Evolutionary conservation across 2,113 vertebrate species (phyloP).

Genomic region (Gallinago paraguaiae): DNA sequence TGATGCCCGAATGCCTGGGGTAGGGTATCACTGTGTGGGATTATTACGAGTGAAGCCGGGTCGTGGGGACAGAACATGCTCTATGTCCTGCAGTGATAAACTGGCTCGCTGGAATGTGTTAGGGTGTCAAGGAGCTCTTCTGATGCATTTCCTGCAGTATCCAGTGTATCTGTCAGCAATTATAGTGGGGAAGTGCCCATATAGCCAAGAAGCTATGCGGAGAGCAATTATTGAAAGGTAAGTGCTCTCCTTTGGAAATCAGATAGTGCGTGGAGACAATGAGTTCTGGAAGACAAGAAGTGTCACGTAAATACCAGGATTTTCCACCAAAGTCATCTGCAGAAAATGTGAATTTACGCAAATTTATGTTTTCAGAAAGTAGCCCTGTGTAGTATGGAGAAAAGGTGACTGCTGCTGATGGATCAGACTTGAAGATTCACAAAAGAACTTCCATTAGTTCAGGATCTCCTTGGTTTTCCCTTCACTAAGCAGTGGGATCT

Average conservation of each 20-base stretch:
- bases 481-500: background rate
- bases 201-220: slow-evolving; percentile 80
- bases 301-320: background rate
- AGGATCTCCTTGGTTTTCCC: background rate
- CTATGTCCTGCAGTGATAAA: slow-evolving; percentile 96
- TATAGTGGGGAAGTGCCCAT: slow-evolving; percentile 88
- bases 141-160: slow-evolving; percentile 89
- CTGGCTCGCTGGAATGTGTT: slow-evolving; percentile 86
- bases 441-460: background rate
- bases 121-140: slow-evolving; percentile 91
- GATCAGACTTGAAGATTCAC: background rate
- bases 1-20: slow-evolving; percentile 79
- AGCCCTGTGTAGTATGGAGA: background rate
- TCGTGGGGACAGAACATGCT: slow-evolving; percentile 86
- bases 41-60: slow-evolving; percentile 90
- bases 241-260: background rate
- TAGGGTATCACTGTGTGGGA: slow-evolving; percentile 83
- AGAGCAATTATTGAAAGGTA: slow-evolving; percentile 86
- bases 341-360: background rate
- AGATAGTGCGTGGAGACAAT: background rate
- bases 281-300: rapidly evolving
- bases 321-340: background rate
- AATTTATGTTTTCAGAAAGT: background rate
- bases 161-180: slow-evolving; percentile 85
- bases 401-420: background rate